Evolutionary conservation across 2,113 vertebrate species (phyloP).

Genomic region (Sapayoa aenigma): DNA sequence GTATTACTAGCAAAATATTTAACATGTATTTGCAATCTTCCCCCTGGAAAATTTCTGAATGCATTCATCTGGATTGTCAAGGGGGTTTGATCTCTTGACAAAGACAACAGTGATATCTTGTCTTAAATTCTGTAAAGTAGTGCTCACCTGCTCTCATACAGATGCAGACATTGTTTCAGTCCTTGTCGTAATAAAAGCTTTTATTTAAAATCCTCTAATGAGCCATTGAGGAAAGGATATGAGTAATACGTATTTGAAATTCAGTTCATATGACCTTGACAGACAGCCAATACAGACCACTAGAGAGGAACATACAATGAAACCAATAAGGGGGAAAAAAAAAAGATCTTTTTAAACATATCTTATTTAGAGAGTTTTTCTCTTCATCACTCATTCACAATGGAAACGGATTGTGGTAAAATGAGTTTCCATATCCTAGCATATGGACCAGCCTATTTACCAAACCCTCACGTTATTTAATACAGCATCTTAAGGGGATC

Average conservation of each 20-base stretch:
- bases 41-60: not conserved
- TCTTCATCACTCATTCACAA: not conserved
- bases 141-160: slow-evolving; percentile 17
- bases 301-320: not conserved
- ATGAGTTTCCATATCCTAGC: not conserved
- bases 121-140: slow-evolving; percentile 10
- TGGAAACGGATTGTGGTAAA: not conserved
- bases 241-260: slow-evolving; percentile 53
- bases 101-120: not conserved
- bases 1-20: not conserved
- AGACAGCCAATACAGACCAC: slow-evolving; percentile 15
- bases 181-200: slow-evolving; percentile 9
- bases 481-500: not conserved
- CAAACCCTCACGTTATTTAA: not conserved
- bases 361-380: not conserved
- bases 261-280: slow-evolving; percentile 36
- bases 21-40: not conserved
- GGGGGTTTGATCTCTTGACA: not conserved
- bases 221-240: slow-evolving; percentile 44
- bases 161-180: not conserved
- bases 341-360: not conserved
- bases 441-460: not conserved
- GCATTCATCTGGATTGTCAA: slow-evolving; percentile 7
- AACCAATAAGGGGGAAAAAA: not conserved
- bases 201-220: slow-evolving; percentile 53